Conservation (phyloP, 1,140 invertebrate species). For the Drosophila lacteicornis region DNA sequence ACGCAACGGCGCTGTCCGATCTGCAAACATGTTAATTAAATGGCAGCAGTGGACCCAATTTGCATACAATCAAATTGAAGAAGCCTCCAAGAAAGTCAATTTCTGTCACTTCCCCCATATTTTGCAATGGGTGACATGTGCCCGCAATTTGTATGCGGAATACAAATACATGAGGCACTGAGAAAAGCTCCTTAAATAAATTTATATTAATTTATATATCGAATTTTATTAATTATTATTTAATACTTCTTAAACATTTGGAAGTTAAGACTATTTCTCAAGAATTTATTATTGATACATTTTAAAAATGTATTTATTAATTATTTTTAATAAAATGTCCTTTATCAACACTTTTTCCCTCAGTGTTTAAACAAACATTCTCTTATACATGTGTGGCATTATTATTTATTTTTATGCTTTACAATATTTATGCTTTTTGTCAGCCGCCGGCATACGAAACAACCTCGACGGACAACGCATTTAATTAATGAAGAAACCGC, state of each 20-base stretch:
- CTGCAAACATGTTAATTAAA: slow-evolving; percentile 60
- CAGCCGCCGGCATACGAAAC: slow-evolving; percentile 69
- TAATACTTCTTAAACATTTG: too few species aligned
- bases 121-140: slow-evolving; percentile 66
- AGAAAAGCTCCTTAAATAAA: not conserved
- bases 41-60: slow-evolving; percentile 42
- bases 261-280: too few species aligned
- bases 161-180: slow-evolving; percentile 40
- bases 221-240: too few species aligned
- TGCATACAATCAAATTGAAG: slow-evolving; percentile 61
- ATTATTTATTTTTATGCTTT: slow-evolving; percentile 82
- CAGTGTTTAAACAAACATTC: slow-evolving; percentile 11
- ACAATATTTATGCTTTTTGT: slow-evolving; percentile 81
- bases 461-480: slow-evolving; percentile 62
- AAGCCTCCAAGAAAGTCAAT: slow-evolving; percentile 56
- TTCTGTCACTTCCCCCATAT: slow-evolving; percentile 22
- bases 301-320: too few species aligned
- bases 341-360: not conserved
- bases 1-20: slow-evolving; percentile 13
- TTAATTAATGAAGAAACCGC: slow-evolving; percentile 80
- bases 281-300: too few species aligned
- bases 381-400: slow-evolving; percentile 31
- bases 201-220: not conserved
- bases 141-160: slow-evolving; percentile 67
- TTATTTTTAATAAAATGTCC: not conserved